Evolutionary conservation across 2,888 invertebrate species (phyloP).

Genomic region (Harpalus rubripes): DNA sequence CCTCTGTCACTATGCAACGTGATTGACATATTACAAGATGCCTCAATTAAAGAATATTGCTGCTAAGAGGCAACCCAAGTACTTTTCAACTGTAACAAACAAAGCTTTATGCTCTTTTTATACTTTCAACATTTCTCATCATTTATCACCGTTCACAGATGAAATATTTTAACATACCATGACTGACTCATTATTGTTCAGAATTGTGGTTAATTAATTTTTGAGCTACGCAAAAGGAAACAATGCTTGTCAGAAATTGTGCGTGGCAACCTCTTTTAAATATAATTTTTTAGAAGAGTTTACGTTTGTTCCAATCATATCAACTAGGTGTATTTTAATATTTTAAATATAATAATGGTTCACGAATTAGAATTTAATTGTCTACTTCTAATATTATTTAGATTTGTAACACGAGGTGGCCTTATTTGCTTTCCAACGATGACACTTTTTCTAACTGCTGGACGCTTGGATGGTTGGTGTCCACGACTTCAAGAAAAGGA

Average conservation of each 20-base stretch:
- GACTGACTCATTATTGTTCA: neutral
- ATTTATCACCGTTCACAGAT: conserved; percentile 26
- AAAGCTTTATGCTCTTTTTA: conserved; percentile 42
- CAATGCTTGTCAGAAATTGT: neutral
- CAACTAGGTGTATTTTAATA: no score
- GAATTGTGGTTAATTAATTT: neutral
- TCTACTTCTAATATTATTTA: no score
- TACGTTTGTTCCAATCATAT: no score
- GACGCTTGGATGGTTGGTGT: no score
- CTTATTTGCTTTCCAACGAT: no score
- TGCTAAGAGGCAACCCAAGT: conserved; percentile 41
- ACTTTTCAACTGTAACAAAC: conserved; percentile 43
- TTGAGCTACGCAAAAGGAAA: neutral
- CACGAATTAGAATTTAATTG: no score
- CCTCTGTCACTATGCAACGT: conserved; percentile 12
- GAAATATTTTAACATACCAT: conserved; percentile 20
- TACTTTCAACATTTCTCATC: conserved; percentile 38
- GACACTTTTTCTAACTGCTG: no score
- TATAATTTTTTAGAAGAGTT: no score
- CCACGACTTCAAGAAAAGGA: no score
- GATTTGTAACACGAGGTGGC: no score
- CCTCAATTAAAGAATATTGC: conserved; percentile 62
- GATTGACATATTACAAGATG: conserved; percentile 65
- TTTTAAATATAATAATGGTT: no score
- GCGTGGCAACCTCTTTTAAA: no score